These are phyloP conservation scores for Aptenodytes patagonicus DNA, from an alignment of 2,113 vertebrate genomes.

Conservation along the genomic window DNA sequence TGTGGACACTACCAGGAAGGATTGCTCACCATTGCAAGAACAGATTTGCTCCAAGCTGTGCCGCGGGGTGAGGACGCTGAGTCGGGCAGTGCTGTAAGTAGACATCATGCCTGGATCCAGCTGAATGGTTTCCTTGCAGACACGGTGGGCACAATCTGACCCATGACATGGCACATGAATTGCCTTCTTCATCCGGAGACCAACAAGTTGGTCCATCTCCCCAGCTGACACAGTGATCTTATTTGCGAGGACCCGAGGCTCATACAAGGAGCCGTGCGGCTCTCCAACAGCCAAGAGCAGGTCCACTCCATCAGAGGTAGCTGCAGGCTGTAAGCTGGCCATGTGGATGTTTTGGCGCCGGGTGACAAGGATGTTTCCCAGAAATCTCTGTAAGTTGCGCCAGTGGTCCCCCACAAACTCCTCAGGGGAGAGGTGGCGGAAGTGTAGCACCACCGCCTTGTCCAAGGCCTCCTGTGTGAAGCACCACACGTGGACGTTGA, in stretches of 20 bases:
- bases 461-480: slow-evolving; percentile 77
- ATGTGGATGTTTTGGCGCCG: slow-evolving; percentile 83
- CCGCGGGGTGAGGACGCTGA: slow-evolving; percentile 87
- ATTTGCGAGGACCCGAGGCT: slow-evolving; percentile 68
- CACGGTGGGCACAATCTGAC: slow-evolving; percentile 74
- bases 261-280: slow-evolving; percentile 26
- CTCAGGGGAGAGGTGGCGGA: slow-evolving; percentile 82
- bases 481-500: slow-evolving; percentile 85
- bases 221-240: slow-evolving; percentile 73
- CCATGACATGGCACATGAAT: slow-evolving; percentile 81
- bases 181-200: slow-evolving; percentile 80
- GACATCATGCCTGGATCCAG: slow-evolving; percentile 77
- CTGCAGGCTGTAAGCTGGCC: slow-evolving; percentile 88
- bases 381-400: slow-evolving; percentile 86
- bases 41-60: slow-evolving; percentile 87
- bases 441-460: slow-evolving; percentile 80
- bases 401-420: slow-evolving; percentile 93
- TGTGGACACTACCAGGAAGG: background rate
- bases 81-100: slow-evolving; percentile 86
- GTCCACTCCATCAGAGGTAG: slow-evolving; percentile 73
- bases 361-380: slow-evolving; percentile 77
- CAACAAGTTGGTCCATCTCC: slow-evolving; percentile 79
- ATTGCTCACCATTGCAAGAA: slow-evolving; percentile 85
- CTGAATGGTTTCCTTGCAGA: slow-evolving; percentile 83
- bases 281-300: slow-evolving; percentile 79